Base-by-base conservation (phyloP, 2,113 vertebrate species). In the Polypterus senegalus region DNA sequence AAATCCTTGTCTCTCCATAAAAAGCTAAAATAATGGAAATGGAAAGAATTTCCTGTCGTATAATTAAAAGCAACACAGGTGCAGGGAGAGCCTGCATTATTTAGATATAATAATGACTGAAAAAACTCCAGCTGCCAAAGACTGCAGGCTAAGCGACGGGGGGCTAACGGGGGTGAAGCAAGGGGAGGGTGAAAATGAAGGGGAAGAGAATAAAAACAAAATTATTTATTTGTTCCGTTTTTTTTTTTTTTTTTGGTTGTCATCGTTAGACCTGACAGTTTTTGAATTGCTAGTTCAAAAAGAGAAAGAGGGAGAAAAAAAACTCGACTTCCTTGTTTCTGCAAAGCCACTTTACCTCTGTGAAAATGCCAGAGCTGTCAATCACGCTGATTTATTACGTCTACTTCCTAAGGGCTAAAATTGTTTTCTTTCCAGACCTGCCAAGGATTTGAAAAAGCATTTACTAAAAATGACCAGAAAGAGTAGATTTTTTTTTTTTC, bases 311-410 rank as follows among this genome's bases (percentile, higher is more conserved):
- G 27, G 27, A 27, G 27, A 27, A 27, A 27, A 27, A 27, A 27
- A 27, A 43, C 5, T 7, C 9, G 48, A 52, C 52, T 48, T 49
- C 59, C 48, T 7, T 61, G 59, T 52, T 61, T 52, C 49, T 61
- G 49, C 52, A 61, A 61, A 61, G 59, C 49, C 27, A 49, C 49
- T 61, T 61, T 61, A 51, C 48, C 48, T 61, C 59, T 8, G 48
- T 43, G 48, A 61, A 61, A 61, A 27, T 61, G 59, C 52, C 59
- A 61, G 48, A 4, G 48, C 59, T 51, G 59, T 52, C 59, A 61
- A 3, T 61, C 59, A 61, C 10, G 6, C 46, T 61, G 59, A 61
- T 61, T 61, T 49, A 61, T 61, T 7, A 46, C 61, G 47, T 9
- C 53, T 52, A 45, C 43, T 61, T 61, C 43, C 60, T 54, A 8